Evolutionary conservation across 2,797 vertebrate species (phyloP).

Genomic region (Lacerta bilineata): DNA sequence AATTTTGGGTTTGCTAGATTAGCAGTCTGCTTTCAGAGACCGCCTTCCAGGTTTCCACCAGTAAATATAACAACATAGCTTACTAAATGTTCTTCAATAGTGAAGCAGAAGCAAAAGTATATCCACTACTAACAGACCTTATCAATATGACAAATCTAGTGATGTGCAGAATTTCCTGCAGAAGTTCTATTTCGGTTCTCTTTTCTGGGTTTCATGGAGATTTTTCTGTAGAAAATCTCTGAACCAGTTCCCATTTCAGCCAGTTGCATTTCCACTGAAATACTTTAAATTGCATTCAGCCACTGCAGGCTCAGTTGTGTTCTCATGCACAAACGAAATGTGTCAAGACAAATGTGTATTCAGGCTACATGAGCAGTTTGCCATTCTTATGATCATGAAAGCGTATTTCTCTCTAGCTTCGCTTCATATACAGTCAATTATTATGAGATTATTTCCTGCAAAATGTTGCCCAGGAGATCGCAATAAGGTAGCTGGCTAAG

Average conservation of each 20-base stretch:
- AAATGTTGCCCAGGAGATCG: not conserved
- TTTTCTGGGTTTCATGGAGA: not conserved
- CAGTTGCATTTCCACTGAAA: not conserved
- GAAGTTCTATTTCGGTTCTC: not conserved
- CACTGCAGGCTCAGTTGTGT: not conserved
- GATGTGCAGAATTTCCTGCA: not conserved
- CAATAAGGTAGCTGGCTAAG: not conserved
- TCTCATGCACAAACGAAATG: not conserved
- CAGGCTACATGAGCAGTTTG: not conserved
- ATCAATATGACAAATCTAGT: not conserved
- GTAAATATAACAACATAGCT: not conserved
- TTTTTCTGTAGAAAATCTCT: not conserved
- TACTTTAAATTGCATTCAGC: not conserved
- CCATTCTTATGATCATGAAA: not conserved
- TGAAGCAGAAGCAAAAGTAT: not conserved
- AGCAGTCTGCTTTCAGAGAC: not conserved
- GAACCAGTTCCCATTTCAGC: not conserved
- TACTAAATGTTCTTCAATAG: not conserved
- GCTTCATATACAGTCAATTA: not conserved
- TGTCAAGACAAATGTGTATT: not conserved
- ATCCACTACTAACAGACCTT: not conserved
- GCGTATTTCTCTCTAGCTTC: not conserved
- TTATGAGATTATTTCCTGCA: not conserved
- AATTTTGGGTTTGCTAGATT: not conserved
- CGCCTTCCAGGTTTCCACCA: not conserved